phyloP scores from a whole-genome alignment of 2,113 vertebrate species.

The Spea bombifrons region DNA sequence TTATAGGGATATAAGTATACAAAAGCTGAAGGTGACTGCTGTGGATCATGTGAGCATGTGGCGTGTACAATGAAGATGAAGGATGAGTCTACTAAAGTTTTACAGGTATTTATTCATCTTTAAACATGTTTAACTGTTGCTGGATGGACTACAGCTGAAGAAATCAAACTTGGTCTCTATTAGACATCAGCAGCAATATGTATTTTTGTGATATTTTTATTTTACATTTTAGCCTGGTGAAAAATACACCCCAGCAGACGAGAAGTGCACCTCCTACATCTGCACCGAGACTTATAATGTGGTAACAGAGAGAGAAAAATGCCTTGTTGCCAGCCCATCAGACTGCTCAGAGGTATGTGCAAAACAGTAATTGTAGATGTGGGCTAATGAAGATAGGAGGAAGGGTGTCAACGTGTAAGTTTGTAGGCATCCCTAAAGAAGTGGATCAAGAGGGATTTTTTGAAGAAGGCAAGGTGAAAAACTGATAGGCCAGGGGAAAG shows the following conservation, averaged over 20 bases:
- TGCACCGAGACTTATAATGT: slow-evolving; percentile 3
- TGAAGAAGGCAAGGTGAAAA: not conserved
- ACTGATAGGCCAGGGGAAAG: too few species aligned
- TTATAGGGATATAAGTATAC: slow-evolving; percentile 11
- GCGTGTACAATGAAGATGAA: slow-evolving; percentile 51
- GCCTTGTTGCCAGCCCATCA: not conserved
- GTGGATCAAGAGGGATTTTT: not conserved
- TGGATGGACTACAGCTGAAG: too few species aligned
- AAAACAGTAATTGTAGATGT: too few species aligned
- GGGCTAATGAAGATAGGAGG: too few species aligned
- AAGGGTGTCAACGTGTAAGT: too few species aligned
- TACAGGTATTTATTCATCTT: slow-evolving; percentile 33
- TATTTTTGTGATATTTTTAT: not conserved
- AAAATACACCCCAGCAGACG: not conserved
- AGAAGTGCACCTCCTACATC: not conserved
- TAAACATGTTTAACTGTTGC: too few species aligned
- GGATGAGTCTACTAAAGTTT: not conserved
- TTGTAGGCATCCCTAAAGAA: too few species aligned
- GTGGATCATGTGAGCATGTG: slow-evolving; percentile 47
- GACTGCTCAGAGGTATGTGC: slow-evolving; percentile 24
- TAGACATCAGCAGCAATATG: too few species aligned
- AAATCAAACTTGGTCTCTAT: too few species aligned
- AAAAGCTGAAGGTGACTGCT: slow-evolving; percentile 63
- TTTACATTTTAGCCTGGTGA: slow-evolving; percentile 13
- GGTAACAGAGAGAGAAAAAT: not conserved